These are phyloP conservation scores for Drosophila erecta DNA, from an alignment of 1,140 invertebrate genomes.

Conservation along the genomic window DNA sequence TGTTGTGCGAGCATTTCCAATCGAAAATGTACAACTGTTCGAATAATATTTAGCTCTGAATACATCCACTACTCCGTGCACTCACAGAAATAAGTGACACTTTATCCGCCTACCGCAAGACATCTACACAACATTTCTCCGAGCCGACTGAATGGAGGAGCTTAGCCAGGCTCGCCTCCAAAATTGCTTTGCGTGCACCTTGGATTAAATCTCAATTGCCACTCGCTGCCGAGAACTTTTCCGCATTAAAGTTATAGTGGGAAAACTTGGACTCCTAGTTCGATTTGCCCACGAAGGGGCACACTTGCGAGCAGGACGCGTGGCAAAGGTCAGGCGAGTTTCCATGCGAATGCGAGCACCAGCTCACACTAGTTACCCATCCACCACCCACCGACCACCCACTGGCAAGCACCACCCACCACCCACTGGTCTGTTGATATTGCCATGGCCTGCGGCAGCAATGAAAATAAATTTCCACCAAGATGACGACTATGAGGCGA, in stretches of 20 bases:
- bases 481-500: slow-evolving; percentile 80
- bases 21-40: too few species aligned
- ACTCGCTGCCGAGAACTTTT: slow-evolving; percentile 15
- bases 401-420: background rate
- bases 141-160: too few species aligned
- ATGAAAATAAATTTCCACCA: slow-evolving; percentile 81
- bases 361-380: background rate
- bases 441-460: slow-evolving; percentile 75
- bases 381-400: slow-evolving; percentile 2
- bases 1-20: too few species aligned
- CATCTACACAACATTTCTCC: too few species aligned
- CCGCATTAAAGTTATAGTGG: slow-evolving; percentile 16
- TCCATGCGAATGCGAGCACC: slow-evolving; percentile 15
- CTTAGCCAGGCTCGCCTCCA: background rate
- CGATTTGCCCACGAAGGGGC: slow-evolving; percentile 8
- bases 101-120: too few species aligned
- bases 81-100: too few species aligned
- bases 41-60: too few species aligned
- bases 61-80: too few species aligned
- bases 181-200: slow-evolving; percentile 7
- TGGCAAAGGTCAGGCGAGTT: slow-evolving; percentile 52
- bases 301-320: slow-evolving; percentile 15
- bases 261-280: slow-evolving; percentile 15
- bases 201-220: slow-evolving; percentile 11
- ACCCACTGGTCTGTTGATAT: slow-evolving; percentile 44